Evolutionary conservation across 2,113 vertebrate species (phyloP).

Genomic region (Polypterus senegalus): DNA sequence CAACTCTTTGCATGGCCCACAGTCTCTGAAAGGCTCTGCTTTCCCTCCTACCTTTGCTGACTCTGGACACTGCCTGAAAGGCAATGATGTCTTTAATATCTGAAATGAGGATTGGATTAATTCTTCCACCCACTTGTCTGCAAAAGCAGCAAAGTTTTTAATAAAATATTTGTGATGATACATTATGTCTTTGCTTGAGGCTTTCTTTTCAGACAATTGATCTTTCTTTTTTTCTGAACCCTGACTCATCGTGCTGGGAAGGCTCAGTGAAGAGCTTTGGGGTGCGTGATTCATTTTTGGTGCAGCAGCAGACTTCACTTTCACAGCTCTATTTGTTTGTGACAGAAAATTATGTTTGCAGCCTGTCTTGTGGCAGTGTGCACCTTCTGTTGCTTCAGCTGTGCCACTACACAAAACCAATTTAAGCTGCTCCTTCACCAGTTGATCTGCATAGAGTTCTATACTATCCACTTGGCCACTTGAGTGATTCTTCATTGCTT

Average conservation of each 20-base stretch:
- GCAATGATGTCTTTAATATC: background rate
- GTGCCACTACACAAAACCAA: background rate
- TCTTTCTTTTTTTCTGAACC: background rate
- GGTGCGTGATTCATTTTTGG: background rate
- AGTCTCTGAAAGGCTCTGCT: background rate
- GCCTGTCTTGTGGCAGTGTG: slow-evolving; percentile 19
- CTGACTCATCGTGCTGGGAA: background rate
- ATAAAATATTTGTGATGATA: background rate
- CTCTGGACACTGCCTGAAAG: background rate
- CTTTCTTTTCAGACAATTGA: too few species aligned
- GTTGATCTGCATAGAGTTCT: background rate
- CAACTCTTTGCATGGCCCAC: background rate
- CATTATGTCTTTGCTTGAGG: too few species aligned
- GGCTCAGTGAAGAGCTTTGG: background rate
- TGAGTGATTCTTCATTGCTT: background rate
- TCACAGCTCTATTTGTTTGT: too few species aligned
- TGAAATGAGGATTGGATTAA: slow-evolving; percentile 4
- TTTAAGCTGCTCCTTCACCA: background rate
- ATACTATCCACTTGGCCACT: too few species aligned
- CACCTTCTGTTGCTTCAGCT: slow-evolving; percentile 24
- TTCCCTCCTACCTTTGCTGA: background rate
- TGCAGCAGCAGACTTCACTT: background rate
- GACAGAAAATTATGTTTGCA: too few species aligned
- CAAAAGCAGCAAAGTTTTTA: background rate
- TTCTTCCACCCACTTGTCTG: slow-evolving; percentile 2